A percentile compares a stretch with the other conserved stretches of the same genome.
These are phyloP conservation scores for Sebastes paucispinis DNA, from an alignment of 2,797 vertebrate genomes.

Conservation along the genomic window DNA sequence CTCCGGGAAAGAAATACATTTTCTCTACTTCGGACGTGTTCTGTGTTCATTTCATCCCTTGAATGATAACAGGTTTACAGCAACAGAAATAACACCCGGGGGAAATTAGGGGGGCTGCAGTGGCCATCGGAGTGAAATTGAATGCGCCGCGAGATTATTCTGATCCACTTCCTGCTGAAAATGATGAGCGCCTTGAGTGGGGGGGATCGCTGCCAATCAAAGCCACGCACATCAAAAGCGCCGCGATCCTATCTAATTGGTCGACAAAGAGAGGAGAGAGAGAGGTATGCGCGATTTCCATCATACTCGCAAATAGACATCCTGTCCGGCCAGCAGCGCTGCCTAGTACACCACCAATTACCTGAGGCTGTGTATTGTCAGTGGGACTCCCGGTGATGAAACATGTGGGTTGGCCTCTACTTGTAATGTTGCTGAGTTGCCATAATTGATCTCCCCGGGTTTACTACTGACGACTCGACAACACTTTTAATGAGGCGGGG, in stretches of 20 bases:
- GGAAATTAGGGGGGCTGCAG: constrained; percentile 69
- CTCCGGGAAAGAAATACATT: constrained; percentile 35
- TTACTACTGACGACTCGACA: constrained; percentile 48
- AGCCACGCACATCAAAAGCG: constrained; percentile 28
- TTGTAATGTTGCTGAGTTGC: constrained; percentile 61
- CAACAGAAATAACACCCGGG: constrained; percentile 68
- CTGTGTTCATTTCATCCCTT: constrained; percentile 54
- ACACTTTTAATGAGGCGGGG: constrained; percentile 58
- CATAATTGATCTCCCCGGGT: constrained; percentile 73
- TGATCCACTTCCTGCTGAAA: constrained; percentile 66
- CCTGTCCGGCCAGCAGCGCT: constrained; percentile 8
- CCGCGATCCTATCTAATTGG: constrained; percentile 60
- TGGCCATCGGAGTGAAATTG: constrained; percentile 65
- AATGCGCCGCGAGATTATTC: constrained; percentile 65
- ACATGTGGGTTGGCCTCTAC: constrained; percentile 44
- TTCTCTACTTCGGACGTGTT: constrained; percentile 38
- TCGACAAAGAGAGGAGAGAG: constrained; percentile 35
- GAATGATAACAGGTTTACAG: constrained; percentile 75
- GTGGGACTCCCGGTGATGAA: constrained; percentile 41
- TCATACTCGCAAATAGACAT: constrained; percentile 39
- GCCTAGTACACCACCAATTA: constrained; percentile 56
- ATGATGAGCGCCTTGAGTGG: constrained; percentile 68
- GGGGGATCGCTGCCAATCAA: constrained; percentile 64
- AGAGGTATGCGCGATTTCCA: constrained; percentile 6
- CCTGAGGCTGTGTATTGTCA: constrained; percentile 52